These are phyloP conservation scores for Chrysina gloriosa DNA, from an alignment of 2,888 invertebrate species.

Conservation along the genomic window DNA sequence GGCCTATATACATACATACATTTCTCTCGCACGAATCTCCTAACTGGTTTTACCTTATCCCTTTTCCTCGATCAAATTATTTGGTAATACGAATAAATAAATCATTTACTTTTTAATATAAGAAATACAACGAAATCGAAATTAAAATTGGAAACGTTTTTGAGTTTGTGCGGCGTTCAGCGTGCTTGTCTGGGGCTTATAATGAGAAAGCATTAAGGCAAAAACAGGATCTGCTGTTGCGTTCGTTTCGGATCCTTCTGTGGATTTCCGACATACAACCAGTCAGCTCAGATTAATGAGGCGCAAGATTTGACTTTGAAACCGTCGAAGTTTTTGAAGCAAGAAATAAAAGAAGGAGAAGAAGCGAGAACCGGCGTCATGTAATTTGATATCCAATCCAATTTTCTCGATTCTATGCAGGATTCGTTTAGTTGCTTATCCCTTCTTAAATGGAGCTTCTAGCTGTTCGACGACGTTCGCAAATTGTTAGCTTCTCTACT, in stretches of 20 bases:
- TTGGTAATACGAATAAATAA: not conserved
- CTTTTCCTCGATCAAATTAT: constrained; percentile 1
- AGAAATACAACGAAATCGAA: constrained; percentile 11
- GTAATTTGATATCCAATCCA: constrained; percentile 23
- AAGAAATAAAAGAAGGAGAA: constrained; percentile 8
- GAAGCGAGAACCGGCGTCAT: not conserved
- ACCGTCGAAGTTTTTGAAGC: not conserved
- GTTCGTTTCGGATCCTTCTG: constrained; percentile 14
- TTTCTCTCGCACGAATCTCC: not conserved
- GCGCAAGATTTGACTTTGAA: constrained; percentile 21
- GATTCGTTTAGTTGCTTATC: not conserved
- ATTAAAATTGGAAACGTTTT: constrained; percentile 20
- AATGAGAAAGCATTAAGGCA: constrained; percentile 20
- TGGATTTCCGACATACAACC: constrained; percentile 7
- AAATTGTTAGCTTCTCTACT: not conserved
- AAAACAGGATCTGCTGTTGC: not conserved
- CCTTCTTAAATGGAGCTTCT: not conserved
- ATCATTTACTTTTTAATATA: not conserved
- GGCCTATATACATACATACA: no score
- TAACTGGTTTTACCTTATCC: not conserved
- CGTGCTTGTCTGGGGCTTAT: not conserved
- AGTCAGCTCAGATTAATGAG: constrained; percentile 4
- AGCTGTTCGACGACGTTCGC: not conserved
- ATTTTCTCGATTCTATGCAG: constrained; percentile 5
- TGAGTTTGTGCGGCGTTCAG: not conserved